Evolutionary conservation across 2,113 vertebrate genomes (phyloP).

Genomic region (Xenopus laevis): DNA sequence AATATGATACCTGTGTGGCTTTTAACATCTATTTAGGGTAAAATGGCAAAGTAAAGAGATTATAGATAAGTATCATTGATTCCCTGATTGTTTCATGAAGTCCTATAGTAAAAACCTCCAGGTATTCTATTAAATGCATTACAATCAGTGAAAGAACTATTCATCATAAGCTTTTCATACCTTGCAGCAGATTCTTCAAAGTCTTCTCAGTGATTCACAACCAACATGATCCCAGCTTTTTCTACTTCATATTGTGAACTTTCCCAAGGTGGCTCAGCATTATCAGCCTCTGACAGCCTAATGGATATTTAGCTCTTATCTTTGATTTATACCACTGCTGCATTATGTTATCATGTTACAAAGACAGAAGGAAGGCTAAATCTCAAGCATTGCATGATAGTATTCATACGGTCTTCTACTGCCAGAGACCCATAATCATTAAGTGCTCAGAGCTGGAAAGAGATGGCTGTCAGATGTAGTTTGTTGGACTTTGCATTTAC

Average conservation of each 20-base stretch:
- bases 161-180: no score
- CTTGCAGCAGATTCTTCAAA: no score
- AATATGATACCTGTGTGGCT: no score
- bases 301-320: neutral
- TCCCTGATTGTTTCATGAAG: no score
- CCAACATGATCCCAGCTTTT: no score
- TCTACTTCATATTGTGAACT: neutral
- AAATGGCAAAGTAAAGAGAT: no score
- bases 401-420: constrained; percentile 4
- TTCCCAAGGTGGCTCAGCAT: neutral
- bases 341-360: neutral
- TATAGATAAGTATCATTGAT: no score
- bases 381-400: neutral
- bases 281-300: neutral
- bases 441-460: constrained; percentile 24
- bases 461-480: constrained; percentile 11
- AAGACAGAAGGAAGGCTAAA: neutral
- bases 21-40: no score
- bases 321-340: neutral
- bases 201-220: no score
- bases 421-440: constrained; percentile 14
- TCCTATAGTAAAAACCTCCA: no score
- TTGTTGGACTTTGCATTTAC: constrained; percentile 7
- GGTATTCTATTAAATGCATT: no score
- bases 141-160: no score